Conservation (phyloP, 37 sponge, comb jelly and placozoan species). For the Eunapius fragilis region DNA sequence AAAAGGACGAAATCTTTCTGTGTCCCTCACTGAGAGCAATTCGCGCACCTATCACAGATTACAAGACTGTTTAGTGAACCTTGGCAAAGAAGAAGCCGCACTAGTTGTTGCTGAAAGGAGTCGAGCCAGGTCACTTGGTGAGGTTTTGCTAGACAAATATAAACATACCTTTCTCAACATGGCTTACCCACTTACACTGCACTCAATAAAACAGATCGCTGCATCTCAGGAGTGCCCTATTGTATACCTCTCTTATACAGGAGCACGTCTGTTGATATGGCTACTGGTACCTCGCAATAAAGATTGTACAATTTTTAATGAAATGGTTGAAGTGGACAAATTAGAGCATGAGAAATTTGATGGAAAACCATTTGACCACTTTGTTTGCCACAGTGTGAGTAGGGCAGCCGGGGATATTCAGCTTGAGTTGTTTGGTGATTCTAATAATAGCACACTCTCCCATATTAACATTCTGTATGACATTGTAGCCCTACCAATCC, state of each 20-base stretch:
- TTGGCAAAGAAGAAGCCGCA: conserved; percentile 37
- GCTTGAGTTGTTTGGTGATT: conserved; percentile 37
- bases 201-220: conserved; percentile 17
- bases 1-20: conserved; percentile 49
- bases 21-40: conserved; percentile 71
- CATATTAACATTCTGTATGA: conserved; percentile 57
- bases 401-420: conserved; percentile 6
- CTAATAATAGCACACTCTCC: background rate
- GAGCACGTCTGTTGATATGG: conserved; percentile 62
- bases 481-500: conserved; percentile 38
- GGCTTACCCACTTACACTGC: conserved; percentile 33
- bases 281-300: conserved; percentile 48
- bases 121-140: conserved; percentile 73
- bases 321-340: conserved; percentile 33
- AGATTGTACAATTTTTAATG: conserved; percentile 18
- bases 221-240: conserved; percentile 25
- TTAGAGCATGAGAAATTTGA: conserved; percentile 43
- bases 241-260: conserved; percentile 67
- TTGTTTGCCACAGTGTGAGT: conserved; percentile 49
- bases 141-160: conserved; percentile 54
- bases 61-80: conserved; percentile 58
- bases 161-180: background rate
- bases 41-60: conserved; percentile 55
- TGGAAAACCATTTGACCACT: conserved; percentile 58
- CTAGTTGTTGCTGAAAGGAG: conserved; percentile 57